These are phyloP conservation scores for Gandaritis pyraliata DNA, from an alignment of 2,888 invertebrate species.

Conservation along the genomic window DNA sequence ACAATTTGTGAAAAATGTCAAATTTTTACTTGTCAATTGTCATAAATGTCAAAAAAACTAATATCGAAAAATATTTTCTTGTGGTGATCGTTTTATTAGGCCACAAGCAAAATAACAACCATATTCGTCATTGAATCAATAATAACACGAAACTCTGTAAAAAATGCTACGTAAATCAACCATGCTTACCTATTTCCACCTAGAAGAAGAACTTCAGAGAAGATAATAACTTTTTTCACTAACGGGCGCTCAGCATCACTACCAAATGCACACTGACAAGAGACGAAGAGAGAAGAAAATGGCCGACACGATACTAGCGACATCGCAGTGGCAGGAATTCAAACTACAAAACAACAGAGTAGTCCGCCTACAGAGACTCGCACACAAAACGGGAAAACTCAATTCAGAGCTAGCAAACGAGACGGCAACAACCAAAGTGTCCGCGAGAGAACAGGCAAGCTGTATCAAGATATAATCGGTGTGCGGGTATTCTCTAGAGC, in stretches of 20 bases:
- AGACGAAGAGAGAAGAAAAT: constrained; percentile 81
- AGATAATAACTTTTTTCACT: constrained; percentile 57
- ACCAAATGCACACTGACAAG: constrained; percentile 66
- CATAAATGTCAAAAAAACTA: too few relatives aligned
- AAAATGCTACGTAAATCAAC: constrained; percentile 29
- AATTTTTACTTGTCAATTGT: too few relatives aligned
- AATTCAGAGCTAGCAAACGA: constrained; percentile 42
- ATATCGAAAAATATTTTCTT: too few relatives aligned
- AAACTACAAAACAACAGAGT: constrained; percentile 60
- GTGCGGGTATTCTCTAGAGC: constrained; percentile 45
- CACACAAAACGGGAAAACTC: constrained; percentile 27
- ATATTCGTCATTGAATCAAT: constrained; percentile 7
- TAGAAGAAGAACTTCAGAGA: constrained; percentile 71
- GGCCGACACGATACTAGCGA: constrained; percentile 65
- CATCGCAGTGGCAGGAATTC: constrained; percentile 55
- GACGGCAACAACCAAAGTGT: constrained; percentile 38
- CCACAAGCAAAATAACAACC: too few relatives aligned
- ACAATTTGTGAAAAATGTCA: too few relatives aligned
- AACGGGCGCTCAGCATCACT: constrained; percentile 63
- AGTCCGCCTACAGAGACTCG: constrained; percentile 48
- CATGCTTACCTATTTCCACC: constrained; percentile 56
- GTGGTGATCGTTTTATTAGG: too few relatives aligned
- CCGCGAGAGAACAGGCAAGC: constrained; percentile 22
- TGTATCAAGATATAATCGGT: constrained; percentile 19
- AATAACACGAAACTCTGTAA: constrained; percentile 30